Evolutionary conservation across 2,113 vertebrate species (phyloP).

Genomic region (Tichodroma muraria): DNA sequence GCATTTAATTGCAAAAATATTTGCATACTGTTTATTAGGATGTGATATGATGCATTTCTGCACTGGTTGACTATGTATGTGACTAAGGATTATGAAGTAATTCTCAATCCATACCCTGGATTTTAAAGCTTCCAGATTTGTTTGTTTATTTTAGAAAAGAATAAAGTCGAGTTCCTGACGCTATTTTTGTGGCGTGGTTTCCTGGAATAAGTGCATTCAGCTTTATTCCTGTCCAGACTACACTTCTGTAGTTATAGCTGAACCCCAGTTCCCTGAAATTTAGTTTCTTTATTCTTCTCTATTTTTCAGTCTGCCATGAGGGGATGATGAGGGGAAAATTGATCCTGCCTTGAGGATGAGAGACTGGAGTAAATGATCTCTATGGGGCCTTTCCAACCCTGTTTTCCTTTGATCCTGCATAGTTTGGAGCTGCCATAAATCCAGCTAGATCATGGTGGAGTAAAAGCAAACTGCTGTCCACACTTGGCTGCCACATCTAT

Average conservation of each 20-base stretch:
- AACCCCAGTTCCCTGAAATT: not conserved
- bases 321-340: not conserved
- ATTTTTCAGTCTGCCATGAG: not conserved
- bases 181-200: not conserved
- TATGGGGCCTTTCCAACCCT: not conserved
- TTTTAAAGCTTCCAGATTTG: not conserved
- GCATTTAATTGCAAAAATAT: slow-evolving; percentile 19
- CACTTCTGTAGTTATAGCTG: not conserved
- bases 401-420: not conserved
- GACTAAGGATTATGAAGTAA: not conserved
- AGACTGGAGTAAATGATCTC: not conserved
- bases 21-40: slow-evolving; percentile 25
- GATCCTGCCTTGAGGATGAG: not conserved
- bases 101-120: not conserved
- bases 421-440: not conserved
- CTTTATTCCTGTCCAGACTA: not conserved
- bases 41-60: not conserved
- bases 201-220: not conserved
- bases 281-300: not conserved
- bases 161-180: not conserved
- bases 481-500: not conserved
- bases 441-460: not conserved
- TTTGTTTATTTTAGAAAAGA: not conserved
- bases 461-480: not conserved
- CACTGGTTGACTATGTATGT: not conserved